phyloP scores from a whole-genome alignment of 2,797 vertebrate genomes.

The Sylvilagus floridanus region DNA sequence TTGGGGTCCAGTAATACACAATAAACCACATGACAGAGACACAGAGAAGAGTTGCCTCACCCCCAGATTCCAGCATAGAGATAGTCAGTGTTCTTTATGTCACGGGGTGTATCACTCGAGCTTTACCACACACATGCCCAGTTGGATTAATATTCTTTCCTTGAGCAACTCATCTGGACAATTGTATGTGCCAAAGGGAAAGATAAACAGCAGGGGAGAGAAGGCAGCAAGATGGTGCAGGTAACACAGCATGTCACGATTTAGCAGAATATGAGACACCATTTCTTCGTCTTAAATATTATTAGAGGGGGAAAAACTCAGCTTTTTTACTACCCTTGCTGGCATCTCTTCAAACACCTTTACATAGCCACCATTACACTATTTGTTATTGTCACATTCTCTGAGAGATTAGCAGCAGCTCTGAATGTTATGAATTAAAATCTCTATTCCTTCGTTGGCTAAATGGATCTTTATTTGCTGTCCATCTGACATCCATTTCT shows the following conservation, averaged over 20 bases:
- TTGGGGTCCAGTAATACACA: background rate
- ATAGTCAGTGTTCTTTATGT: background rate
- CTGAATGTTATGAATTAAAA: background rate
- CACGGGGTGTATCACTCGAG: background rate
- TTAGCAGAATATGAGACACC: no score
- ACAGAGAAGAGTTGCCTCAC: background rate
- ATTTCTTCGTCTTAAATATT: no score
- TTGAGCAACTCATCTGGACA: background rate
- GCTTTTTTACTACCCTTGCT: no score
- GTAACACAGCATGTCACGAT: background rate
- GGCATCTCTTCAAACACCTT: no score
- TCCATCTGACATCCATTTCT: background rate
- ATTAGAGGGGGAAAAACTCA: background rate
- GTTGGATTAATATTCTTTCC: background rate
- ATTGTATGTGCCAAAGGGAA: no score
- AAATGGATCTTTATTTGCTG: no score
- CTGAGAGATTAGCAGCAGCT: no score
- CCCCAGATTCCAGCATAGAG: background rate
- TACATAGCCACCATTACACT: background rate
- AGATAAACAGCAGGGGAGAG: background rate
- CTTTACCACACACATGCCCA: no score
- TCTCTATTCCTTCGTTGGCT: background rate
- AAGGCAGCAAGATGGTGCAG: no score
- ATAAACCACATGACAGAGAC: background rate
- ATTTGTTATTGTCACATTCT: no score